Base-by-base conservation (phyloP, 2,888 invertebrate species). In the Pyrochroa serraticornis region DNA sequence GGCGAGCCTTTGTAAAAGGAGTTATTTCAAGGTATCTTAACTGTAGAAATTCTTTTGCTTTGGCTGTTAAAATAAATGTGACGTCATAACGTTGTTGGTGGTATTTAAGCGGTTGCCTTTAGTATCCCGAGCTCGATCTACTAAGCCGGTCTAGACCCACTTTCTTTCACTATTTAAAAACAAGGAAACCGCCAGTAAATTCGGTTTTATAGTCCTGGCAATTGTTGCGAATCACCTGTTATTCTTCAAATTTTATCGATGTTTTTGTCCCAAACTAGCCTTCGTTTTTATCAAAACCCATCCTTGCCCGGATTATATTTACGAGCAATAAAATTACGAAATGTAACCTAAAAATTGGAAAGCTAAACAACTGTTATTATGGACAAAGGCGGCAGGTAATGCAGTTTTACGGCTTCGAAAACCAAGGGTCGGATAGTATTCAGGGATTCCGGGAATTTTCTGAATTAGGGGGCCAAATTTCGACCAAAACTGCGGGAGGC, bases 21-120 rank as follows among this genome's bases (percentile, higher is more conserved):
- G 62, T 63, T 65, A 60, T 65, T 65, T 65, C 60, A 65, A 65
- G 65, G 63, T 63, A 65, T 63, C 60, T 62, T 58, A 55, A 57
- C 62, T 59, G 54, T 54, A 54, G 59, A 55, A 61, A 63, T 65
- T 65, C 63, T 63, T 62, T 58, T 48, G 61, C 60, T 58, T 60
- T 54, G 57, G 60, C 58, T 63, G 65, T 62, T 65, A 60, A 62
- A 61, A 63, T 63, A 65, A 65, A 65, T 62, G 61, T 65, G 65
- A 65, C 62, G 62, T 63, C 65, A 65, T 62, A 57, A 51, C 65
- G 62, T 65, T 58, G 62, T 64, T 64, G 64, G 65, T 63, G 65
- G 62, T 58, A 61, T 63, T 57, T 54, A 60, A 54, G 58, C 47
- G 55, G 54, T 58, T 43, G 54, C 49, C 62, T 64, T 64, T 64